Evolutionary conservation across 2,888 invertebrate genomes (phyloP).

Genomic region (Drosophila nigricruria): DNA sequence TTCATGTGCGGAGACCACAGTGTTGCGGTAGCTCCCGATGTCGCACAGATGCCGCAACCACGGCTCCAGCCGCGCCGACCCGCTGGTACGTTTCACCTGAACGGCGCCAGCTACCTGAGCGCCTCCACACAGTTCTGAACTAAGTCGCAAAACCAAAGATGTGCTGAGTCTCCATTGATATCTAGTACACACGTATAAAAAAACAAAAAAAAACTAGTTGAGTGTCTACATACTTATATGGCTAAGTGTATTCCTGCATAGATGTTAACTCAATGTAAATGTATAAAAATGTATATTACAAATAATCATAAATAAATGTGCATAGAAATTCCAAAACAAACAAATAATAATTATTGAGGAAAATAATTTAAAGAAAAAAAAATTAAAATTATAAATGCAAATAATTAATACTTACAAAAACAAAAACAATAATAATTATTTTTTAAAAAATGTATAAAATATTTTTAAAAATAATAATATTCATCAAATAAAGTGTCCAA

Average conservation of each 20-base stretch:
- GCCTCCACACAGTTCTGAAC: conserved; percentile 64
- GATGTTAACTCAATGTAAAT: conserved; percentile 60
- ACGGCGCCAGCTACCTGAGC: conserved; percentile 28
- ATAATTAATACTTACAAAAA: too few species aligned
- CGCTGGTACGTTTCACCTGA: conserved; percentile 41
- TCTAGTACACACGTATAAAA: background rate
- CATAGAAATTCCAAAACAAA: conserved; percentile 19
- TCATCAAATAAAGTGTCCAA: too few species aligned
- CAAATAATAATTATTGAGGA: background rate
- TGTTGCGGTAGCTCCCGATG: conserved; percentile 83
- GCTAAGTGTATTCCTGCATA: conserved; percentile 50
- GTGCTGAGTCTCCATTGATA: conserved; percentile 45
- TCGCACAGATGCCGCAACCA: conserved; percentile 23
- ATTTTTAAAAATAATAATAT: too few species aligned
- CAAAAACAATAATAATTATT: too few species aligned
- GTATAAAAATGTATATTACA: conserved; percentile 53
- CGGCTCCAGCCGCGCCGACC: conserved; percentile 26
- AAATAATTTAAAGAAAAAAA: background rate
- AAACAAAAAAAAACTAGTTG: conserved; percentile 20
- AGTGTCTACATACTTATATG: conserved; percentile 35
- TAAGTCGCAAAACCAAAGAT: conserved; percentile 61
- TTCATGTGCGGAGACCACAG: conserved; percentile 85
- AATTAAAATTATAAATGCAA: too few species aligned
- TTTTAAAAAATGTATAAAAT: too few species aligned
- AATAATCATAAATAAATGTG: conserved; percentile 37